These are phyloP conservation scores for Eulacestoma nigropectus DNA, from an alignment of 2,113 vertebrate species.

Conservation along the genomic window DNA sequence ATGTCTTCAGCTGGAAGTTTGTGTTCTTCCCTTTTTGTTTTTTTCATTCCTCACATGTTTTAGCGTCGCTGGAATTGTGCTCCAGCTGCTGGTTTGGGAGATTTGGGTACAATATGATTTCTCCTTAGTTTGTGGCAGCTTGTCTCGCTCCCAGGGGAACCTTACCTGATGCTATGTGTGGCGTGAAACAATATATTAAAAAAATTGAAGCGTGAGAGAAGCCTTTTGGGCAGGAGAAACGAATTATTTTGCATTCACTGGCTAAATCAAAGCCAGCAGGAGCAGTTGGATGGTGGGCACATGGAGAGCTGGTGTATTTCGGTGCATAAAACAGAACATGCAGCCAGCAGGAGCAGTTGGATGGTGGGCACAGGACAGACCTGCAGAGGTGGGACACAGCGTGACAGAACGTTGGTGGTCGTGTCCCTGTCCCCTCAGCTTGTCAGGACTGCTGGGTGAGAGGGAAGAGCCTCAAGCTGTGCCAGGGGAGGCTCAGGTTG, in stretches of 20 bases:
- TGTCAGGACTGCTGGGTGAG: neutral
- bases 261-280: neutral
- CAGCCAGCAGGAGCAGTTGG: neutral
- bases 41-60: rapidly evolving
- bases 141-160: neutral
- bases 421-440: neutral
- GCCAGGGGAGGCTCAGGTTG: neutral
- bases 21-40: rapidly evolving
- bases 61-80: neutral
- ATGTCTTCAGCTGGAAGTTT: neutral
- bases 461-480: rapidly evolving
- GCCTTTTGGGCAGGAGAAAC: neutral
- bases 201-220: neutral
- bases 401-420: rapidly evolving
- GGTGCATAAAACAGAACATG: rapidly evolving
- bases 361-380: neutral
- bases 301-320: neutral
- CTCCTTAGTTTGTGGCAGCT: neutral
- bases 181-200: neutral
- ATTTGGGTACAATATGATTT: neutral
- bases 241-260: neutral
- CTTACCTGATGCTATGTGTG: neutral
- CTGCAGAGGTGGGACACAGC: neutral
- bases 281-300: constrained; percentile 19
- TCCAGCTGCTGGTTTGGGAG: neutral